Conservation (phyloP, 2,888 invertebrate species). For the Diaphora mendica region DNA sequence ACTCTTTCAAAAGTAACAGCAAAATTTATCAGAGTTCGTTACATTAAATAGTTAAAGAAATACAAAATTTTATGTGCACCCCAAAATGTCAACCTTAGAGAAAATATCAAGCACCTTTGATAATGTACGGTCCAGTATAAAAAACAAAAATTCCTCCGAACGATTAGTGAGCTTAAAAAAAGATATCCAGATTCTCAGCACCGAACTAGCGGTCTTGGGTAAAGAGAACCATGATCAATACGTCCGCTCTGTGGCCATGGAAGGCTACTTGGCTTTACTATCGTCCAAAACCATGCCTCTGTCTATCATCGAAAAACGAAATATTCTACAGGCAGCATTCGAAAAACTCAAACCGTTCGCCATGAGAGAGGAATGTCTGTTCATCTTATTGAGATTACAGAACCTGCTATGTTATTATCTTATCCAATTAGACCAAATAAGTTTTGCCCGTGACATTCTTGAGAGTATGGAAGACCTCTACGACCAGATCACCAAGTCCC, state of each 20-base stretch:
- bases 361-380: conserved; percentile 75
- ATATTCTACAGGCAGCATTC: conserved; percentile 67
- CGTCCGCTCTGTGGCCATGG: conserved; percentile 76
- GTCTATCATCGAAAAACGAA: conserved; percentile 70
- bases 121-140: conserved; percentile 67
- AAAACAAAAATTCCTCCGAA: conserved; percentile 69
- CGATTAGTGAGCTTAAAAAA: conserved; percentile 67
- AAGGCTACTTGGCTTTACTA: conserved; percentile 75
- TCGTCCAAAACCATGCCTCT: conserved; percentile 75
- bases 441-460: conserved; percentile 79
- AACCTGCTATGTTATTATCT: conserved; percentile 87
- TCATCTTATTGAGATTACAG: conserved; percentile 85
- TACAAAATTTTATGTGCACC: conserved; percentile 8
- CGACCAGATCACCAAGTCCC: conserved; percentile 68
- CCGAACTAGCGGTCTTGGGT: conserved; percentile 70
- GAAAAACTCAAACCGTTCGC: conserved; percentile 73
- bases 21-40: conserved; percentile 11
- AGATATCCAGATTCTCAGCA: conserved; percentile 69
- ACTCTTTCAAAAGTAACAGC: conserved; percentile 15
- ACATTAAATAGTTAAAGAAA: conserved; percentile 1
- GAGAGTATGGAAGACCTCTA: conserved; percentile 82
- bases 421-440: conserved; percentile 82
- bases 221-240: conserved; percentile 74
- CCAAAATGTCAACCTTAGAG: conserved; percentile 64
- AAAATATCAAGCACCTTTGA: conserved; percentile 71